Evolutionary conservation across 2,113 vertebrate genomes (phyloP), one percentile per base, ranked within the genome.

Genomic region (Actinemys pallida): DNA sequence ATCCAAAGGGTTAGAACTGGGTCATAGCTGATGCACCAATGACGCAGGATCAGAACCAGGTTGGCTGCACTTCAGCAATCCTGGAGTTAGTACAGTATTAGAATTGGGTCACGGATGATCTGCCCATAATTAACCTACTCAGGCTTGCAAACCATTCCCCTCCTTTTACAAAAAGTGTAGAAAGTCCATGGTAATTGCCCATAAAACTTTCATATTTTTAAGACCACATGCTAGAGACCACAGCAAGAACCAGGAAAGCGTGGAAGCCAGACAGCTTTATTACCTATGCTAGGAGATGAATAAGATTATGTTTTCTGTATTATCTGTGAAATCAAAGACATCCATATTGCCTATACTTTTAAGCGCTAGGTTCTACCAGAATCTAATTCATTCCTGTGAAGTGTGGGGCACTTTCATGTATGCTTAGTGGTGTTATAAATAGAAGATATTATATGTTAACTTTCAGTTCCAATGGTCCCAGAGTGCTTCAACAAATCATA

Each of bases 61-160:
- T 25, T 75, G 4, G 20, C 16, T 52, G 54, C 20, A 86, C 90
- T 47, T 49, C 88, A 95, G 31, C 83, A 89, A 75, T 94, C 80
- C 76, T 83, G 84, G 59, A 93, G 91, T 87, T 81, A 89, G 25
- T 88, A 94, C 79, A 89, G 25, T 90, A 94, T 83, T 53, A 84
- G 75, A 95, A 93, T 16, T 75, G 14, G 53, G 47, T 90, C 80
- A 81, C 52, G 86, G 78, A 95, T 86, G 10, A 8, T 92, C 5
- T 95, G 14, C 45, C 62, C 39, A 31, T 82, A 90, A 84, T 78
- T 94, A 53, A 53, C 14, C 72, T 83, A 84, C 24, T 79, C 39
- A 83, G 47, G 89, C 20, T n/a, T 27, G 5, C 89, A 62, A 81
- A 20, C 53, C 3, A 45, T 8, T 87, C 0, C 42, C 85, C 11